phyloP scores from a whole-genome alignment of 2,888 invertebrate species.

The Eucera pruinosa region DNA sequence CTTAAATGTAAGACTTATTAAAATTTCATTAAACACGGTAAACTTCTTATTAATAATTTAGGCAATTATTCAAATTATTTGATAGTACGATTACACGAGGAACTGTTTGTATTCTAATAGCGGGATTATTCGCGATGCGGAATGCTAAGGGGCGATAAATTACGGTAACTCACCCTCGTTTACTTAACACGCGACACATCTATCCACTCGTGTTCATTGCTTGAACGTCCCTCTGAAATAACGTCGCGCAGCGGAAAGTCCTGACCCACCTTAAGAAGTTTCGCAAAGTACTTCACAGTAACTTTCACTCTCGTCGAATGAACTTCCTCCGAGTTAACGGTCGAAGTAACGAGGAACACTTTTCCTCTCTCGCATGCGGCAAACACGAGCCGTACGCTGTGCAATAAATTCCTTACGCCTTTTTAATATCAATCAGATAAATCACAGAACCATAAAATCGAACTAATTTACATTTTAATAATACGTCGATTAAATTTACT shows the following conservation, averaged over 20 bases:
- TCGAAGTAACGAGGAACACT: conserved; percentile 72
- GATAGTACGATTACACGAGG: neutral
- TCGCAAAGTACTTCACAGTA: conserved; percentile 72
- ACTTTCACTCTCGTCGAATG: conserved; percentile 73
- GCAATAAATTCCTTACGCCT: conserved; percentile 21
- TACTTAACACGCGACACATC: conserved; percentile 40
- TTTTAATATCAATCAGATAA: neutral
- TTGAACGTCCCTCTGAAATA: conserved; percentile 68
- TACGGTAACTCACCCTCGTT: conserved; percentile 54
- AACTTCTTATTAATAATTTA: neutral
- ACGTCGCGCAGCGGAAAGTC: conserved; percentile 68
- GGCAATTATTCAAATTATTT: neutral
- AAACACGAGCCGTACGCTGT: conserved; percentile 5
- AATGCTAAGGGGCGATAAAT: conserved; percentile 41
- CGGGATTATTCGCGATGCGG: conserved; percentile 5
- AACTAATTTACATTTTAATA: neutral
- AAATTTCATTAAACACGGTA: too few species aligned
- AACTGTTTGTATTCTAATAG: conserved; percentile 3
- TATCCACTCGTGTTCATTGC: conserved; percentile 56
- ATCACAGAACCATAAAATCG: neutral
- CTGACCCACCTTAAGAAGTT: conserved; percentile 75
- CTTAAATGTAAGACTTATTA: too few species aligned
- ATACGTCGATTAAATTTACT: too few species aligned
- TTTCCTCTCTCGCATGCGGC: conserved; percentile 59
- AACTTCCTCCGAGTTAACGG: conserved; percentile 73